phyloP scores from a whole-genome alignment of 2,888 invertebrate genomes.

The Subacronicta megacephala region DNA sequence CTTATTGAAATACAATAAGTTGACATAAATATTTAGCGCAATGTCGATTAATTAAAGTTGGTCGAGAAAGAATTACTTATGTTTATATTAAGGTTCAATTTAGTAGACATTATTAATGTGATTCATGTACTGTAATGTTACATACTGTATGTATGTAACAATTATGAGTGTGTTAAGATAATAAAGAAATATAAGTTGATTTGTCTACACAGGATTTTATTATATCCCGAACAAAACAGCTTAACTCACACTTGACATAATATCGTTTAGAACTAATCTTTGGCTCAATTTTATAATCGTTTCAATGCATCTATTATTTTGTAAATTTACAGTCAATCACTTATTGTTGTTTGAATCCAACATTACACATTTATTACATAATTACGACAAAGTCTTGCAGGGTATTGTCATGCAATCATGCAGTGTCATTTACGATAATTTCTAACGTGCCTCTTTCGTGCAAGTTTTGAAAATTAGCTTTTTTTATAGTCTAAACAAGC shows the following conservation, averaged over 20 bases:
- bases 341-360: slow-evolving; percentile 29
- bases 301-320: slow-evolving; percentile 42
- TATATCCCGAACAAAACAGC: slow-evolving; percentile 24
- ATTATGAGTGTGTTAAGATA: too few species aligned
- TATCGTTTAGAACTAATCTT: slow-evolving; percentile 53
- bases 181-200: too few species aligned
- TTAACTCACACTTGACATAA: slow-evolving; percentile 31
- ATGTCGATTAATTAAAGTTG: too few species aligned
- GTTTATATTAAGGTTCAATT: too few species aligned
- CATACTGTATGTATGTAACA: too few species aligned
- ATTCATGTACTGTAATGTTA: too few species aligned
- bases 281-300: slow-evolving; percentile 57
- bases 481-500: slow-evolving; percentile 21
- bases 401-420: slow-evolving; percentile 73
- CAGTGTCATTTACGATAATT: slow-evolving; percentile 47
- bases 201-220: too few species aligned
- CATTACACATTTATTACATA: slow-evolving; percentile 43
- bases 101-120: too few species aligned
- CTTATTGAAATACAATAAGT: too few species aligned
- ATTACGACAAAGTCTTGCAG: slow-evolving; percentile 64
- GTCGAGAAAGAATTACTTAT: too few species aligned
- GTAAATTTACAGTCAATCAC: slow-evolving; percentile 21
- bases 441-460: slow-evolving; percentile 45
- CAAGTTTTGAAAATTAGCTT: slow-evolving; percentile 43
- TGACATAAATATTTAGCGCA: too few species aligned